Percentiles rank a stretch among this genome's conserved stretches.
Conservation (phyloP, 2,113 vertebrate species). For the Myanophis thanlyinensis region DNA sequence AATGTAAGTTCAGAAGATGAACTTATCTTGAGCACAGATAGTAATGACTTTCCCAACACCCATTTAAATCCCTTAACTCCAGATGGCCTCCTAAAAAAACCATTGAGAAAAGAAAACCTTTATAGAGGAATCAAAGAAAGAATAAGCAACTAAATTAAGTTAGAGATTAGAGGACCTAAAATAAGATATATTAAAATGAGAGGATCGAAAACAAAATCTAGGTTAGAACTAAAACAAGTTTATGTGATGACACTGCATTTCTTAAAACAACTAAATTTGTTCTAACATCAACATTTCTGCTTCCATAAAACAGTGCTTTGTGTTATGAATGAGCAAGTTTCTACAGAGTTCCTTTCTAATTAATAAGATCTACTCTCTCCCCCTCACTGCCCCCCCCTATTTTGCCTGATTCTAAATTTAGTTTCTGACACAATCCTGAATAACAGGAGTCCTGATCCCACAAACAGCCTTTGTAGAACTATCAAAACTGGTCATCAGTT, state of each 20-base stretch:
- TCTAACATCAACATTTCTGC: neutral
- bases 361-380: neutral
- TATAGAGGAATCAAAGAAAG: neutral
- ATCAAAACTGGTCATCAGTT: neutral
- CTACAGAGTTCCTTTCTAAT: neutral
- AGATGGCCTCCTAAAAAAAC: neutral
- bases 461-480: neutral
- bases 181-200: neutral
- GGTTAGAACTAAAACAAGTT: neutral
- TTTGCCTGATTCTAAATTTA: neutral
- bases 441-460: neutral
- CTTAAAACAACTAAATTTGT: neutral
- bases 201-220: neutral
- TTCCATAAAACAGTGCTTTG: neutral
- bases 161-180: neutral
- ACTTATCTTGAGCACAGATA: neutral
- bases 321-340: neutral
- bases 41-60: neutral
- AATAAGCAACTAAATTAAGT: neutral
- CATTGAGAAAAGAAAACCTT: neutral
- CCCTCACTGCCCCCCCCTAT: neutral
- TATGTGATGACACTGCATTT: neutral
- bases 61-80: neutral
- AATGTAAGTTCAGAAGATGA: neutral
- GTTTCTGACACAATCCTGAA: neutral